Evolutionary conservation across 2,888 invertebrate genomes (phyloP).

Genomic region (Nemotelus nigrinus): DNA sequence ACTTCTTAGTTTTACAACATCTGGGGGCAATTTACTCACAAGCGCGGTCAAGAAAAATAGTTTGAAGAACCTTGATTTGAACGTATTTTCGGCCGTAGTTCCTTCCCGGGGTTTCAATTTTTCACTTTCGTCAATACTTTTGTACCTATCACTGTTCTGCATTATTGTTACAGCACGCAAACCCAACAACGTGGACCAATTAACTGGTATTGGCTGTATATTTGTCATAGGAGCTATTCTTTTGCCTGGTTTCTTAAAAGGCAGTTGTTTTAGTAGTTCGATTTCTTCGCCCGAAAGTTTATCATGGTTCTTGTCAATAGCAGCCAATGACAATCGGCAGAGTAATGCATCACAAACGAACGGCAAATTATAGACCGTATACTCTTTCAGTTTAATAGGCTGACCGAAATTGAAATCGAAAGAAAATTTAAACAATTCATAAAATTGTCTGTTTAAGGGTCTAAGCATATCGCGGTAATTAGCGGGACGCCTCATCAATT

Average conservation of each 20-base stretch:
- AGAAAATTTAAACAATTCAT: slow-evolving; percentile 59
- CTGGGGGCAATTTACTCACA: slow-evolving; percentile 57
- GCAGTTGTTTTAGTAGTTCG: neutral
- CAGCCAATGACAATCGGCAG: neutral
- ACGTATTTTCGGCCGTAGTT: slow-evolving; percentile 53
- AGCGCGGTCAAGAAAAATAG: slow-evolving; percentile 59
- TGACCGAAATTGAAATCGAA: slow-evolving; percentile 55
- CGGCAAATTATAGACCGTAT: neutral
- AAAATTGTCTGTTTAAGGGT: slow-evolving; percentile 52
- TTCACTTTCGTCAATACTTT: neutral
- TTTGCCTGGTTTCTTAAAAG: neutral
- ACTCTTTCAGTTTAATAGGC: neutral
- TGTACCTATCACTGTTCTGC: slow-evolving; percentile 2
- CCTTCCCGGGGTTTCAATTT: slow-evolving; percentile 15
- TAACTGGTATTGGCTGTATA: slow-evolving; percentile 54
- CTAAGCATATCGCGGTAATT: slow-evolving; percentile 43
- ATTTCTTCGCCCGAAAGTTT: neutral
- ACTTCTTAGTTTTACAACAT: neutral
- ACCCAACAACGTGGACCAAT: slow-evolving; percentile 59
- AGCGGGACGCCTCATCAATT: slow-evolving; percentile 32
- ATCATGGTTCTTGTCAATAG: neutral
- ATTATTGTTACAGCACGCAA: slow-evolving; percentile 56
- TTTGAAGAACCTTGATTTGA: slow-evolving; percentile 57
- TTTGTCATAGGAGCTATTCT: neutral
- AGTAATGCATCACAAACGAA: neutral